Base-by-base conservation (phyloP, 2,113 vertebrate species). In the Microtus ochrogaster region DNA sequence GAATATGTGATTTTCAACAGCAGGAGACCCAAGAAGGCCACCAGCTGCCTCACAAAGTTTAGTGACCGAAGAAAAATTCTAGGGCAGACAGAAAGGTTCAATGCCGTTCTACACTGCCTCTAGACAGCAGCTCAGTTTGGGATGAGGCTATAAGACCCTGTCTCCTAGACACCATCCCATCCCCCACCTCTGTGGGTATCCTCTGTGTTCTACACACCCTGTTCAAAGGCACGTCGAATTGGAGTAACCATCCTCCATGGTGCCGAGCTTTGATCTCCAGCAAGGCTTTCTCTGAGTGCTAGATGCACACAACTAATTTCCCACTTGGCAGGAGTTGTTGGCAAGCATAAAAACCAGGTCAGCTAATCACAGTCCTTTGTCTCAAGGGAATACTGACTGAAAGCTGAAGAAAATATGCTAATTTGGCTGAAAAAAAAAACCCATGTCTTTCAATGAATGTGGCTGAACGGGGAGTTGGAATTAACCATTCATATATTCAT, bases 21-120 rank as follows among this genome's bases (percentile, higher is more conserved):
- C 63, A 11, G 47, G 0, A 72, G 21, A 14, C 9, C 52, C 47
- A 10, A 41, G 68, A 52, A 89, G 24, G 3, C 17, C n/a, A 44
- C 52, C 2, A n/a, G 4, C 12, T 4, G 2, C 24, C 22, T 68
- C 24, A 55, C 68, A 22, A 68, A 73, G 19, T 36, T 79, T 26
- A 5, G 13, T 5, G 28, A 65, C 11, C 5, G 8, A 44, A 73
- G 36, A 4, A 26, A 36, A 52, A 13, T 22, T 16, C 4, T 12
- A 9, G 55, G n/a, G 24, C 24, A 86, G 58, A n/a, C 30, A 39
- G 58, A 7, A 39, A 0, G 0, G 2, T 5, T 89, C 12, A 28
- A 4, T 22, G 41, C 2, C 3, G 1, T 21, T 66, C 21, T 6
- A 55, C 0, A 0, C 4, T 41, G 14, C 17, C 39, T 61, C 8